Conservation (phyloP, 2,797 vertebrate species). For the Coregonus ussuriensis region DNA sequence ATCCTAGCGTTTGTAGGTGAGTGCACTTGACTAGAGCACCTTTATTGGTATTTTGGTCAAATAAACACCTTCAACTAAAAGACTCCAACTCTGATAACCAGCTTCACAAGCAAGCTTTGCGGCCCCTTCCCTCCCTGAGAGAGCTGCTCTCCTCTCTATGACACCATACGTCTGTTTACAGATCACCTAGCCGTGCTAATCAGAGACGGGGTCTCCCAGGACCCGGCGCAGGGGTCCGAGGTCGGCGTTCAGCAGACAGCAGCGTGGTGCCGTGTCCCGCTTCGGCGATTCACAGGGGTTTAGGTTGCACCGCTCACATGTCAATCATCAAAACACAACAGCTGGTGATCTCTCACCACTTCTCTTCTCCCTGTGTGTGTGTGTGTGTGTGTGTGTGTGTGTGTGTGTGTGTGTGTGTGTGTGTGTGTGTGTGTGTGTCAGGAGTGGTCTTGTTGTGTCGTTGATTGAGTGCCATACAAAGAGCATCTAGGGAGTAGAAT, state of each 20-base stretch:
- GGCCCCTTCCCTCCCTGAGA: neutral
- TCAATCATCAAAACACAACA: slow-evolving; percentile 23
- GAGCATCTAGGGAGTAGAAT: neutral
- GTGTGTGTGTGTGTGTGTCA: neutral
- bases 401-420: slow-evolving; percentile 2
- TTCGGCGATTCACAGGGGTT: slow-evolving; percentile 10
- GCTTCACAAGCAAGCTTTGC: neutral
- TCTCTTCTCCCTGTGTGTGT: neutral
- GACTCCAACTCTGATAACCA: neutral
- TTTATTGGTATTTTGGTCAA: neutral
- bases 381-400: slow-evolving; percentile 2
- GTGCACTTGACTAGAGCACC: too few relatives aligned
- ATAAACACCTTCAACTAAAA: neutral
- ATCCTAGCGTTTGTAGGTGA: too few relatives aligned
- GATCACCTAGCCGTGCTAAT: slow-evolving; percentile 21
- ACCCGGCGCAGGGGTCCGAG: neutral
- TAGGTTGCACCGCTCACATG: slow-evolving; percentile 1
- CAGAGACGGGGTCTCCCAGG: neutral
- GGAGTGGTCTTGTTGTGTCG: neutral
- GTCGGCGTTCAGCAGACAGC: slow-evolving; percentile 5
- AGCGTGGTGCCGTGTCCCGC: neutral
- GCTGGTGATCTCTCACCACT: slow-evolving; percentile 8
- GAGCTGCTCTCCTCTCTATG: slow-evolving; percentile 23
- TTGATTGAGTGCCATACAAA: slow-evolving; percentile 4
- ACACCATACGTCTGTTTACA: slow-evolving; percentile 24